Evolutionary conservation across 2,888 invertebrate genomes (phyloP).

Genomic region (Toxonevra muliebris): DNA sequence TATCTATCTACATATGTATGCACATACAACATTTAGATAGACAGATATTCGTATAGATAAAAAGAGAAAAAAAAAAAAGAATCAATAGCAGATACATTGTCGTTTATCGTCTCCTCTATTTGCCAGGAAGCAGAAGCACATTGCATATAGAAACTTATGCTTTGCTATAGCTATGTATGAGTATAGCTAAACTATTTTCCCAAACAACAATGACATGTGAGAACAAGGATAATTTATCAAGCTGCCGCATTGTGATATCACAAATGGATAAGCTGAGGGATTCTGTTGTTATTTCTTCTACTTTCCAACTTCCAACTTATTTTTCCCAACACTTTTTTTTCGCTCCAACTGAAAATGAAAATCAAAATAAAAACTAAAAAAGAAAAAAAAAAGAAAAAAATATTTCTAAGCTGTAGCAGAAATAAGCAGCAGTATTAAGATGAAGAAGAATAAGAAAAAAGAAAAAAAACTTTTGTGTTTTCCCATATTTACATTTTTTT

Average conservation of each 20-base stretch:
- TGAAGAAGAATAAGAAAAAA: not conserved
- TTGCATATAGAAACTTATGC: too few species aligned
- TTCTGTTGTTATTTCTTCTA: not conserved
- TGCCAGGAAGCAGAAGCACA: too few species aligned
- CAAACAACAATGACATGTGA: not conserved
- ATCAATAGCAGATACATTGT: too few species aligned
- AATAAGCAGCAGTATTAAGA: not conserved
- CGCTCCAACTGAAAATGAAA: too few species aligned
- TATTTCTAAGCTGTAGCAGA: not conserved
- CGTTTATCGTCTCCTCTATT: too few species aligned
- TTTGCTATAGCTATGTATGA: too few species aligned
- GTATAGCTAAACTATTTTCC: too few species aligned
- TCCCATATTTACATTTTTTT: constrained; percentile 5
- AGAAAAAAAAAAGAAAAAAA: constrained; percentile 11
- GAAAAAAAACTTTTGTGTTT: constrained; percentile 5
- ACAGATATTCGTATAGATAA: too few species aligned
- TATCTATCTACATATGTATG: too few species aligned
- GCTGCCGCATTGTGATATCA: constrained; percentile 21
- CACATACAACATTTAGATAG: too few species aligned
- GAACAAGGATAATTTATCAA: constrained; percentile 24
- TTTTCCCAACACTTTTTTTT: not conserved
- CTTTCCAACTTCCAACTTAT: constrained; percentile 1
- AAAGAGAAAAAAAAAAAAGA: too few species aligned
- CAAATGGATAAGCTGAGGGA: constrained; percentile 15
- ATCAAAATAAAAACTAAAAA: not conserved